phyloP scores from a whole-genome alignment of 2,113 vertebrate species.

The Anseranas semipalmata region DNA sequence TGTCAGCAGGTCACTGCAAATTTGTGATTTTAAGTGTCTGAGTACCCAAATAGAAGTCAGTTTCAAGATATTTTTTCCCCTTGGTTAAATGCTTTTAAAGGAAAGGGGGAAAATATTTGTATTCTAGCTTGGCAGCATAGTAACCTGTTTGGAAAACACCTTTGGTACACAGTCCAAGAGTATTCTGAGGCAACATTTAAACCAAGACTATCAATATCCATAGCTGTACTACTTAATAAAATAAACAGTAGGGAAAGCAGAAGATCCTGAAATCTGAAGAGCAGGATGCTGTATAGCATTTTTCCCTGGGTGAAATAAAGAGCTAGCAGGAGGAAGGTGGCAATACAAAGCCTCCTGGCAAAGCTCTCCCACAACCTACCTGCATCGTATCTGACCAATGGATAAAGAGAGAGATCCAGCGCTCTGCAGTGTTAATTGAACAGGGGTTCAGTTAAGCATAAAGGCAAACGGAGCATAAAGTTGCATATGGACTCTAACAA shows the following conservation, averaged over 20 bases:
- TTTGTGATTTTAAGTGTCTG: constrained; percentile 60
- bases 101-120: not conserved
- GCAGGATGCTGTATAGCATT: rapidly evolving
- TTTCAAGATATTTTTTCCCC: not conserved
- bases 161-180: not conserved
- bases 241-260: not conserved
- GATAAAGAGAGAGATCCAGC: not conserved
- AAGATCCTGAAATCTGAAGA: not conserved
- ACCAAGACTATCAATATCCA: not conserved
- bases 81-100: constrained; percentile 6
- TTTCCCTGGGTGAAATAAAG: not conserved
- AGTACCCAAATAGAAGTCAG: constrained; percentile 26
- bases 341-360: not conserved
- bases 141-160: not conserved
- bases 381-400: rapidly evolving
- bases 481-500: not conserved
- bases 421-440: not conserved
- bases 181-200: not conserved
- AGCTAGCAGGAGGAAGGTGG: not conserved
- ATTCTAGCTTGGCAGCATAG: not conserved
- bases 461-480: not conserved
- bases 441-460: not conserved
- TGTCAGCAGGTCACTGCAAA: constrained; percentile 31
- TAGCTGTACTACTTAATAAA: not conserved
- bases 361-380: not conserved